Base-by-base conservation (phyloP, 2,113 vertebrate genomes). In the Leptosomus discolor region DNA sequence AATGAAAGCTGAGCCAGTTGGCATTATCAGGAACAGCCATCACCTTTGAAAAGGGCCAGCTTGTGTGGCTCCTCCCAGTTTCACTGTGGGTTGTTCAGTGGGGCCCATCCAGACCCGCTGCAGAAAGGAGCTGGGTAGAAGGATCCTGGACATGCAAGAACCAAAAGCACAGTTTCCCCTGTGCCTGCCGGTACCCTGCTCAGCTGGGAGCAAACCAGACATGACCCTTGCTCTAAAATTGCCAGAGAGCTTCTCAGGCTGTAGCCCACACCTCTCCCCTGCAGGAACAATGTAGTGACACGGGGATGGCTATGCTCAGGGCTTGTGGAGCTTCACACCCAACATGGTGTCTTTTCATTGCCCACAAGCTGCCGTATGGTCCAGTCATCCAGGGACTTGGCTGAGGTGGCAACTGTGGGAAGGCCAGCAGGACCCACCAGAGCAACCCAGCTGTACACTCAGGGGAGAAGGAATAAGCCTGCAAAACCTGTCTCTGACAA, bases 1-100 rank as follows among this genome's bases (percentile, higher is more conserved):
- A 97, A 96, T 95, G 93, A 97, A 97, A 94, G 88, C 96, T 87
- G 65, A 94, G 70, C 88, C 91, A 92, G 86, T 97, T 96, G 89
- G 92, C 61, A 78, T 90, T 97, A 90, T 85, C 76, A 45, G 83
- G 87, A 90, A 45, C 79, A 90, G 94, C 63, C 94, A 96, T 97
- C 82, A 67, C 43, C 78, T 97, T 97, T 97, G 97, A 95, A 89
- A 96, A 97, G 69, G 92, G 32, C 68, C 96, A 92, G 78, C 41
- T 46, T 85, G 46, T 85, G 37, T 79, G 61, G 56, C n/a, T 87
- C 61, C 34, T 78, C 43, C 12, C 0, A 2, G 21, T 58, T 71
- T 92, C 56, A 29, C 46, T 41, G 15, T 68, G 56, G 29, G 32
- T 23, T 73, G 23, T 34, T 53, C 71, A 58, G 34, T 5, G 24